Evolutionary conservation across 2,797 vertebrate species (phyloP).

Genomic region (Diceros bicornis): DNA sequence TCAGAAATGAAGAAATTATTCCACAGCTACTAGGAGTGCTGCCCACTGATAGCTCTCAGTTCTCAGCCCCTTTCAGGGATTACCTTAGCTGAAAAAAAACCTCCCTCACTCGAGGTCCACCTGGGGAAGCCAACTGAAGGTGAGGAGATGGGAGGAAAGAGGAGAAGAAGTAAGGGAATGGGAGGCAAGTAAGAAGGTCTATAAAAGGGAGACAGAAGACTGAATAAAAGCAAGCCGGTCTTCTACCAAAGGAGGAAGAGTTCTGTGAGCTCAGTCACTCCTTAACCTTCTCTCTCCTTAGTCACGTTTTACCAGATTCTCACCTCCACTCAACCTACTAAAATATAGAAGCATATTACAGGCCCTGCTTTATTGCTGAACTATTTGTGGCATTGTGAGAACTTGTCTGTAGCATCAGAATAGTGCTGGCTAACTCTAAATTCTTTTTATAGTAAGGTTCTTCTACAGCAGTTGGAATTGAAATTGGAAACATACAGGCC

Average conservation of each 20-base stretch:
- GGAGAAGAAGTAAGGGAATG: background rate
- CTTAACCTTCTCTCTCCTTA: background rate
- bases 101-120: background rate
- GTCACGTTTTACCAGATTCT: conserved; percentile 44
- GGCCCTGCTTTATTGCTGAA: conserved; percentile 32
- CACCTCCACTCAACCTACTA: background rate
- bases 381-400: conserved; percentile 57
- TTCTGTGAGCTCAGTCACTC: background rate
- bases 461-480: conserved; percentile 57
- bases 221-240: conserved; percentile 38
- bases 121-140: background rate
- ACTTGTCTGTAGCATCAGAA: conserved; percentile 48
- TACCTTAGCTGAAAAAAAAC: background rate
- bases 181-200: background rate
- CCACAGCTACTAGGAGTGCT: background rate
- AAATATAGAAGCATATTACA: background rate
- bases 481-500: conserved; percentile 45
- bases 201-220: conserved; percentile 22
- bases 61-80: conserved; percentile 15
- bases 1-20: conserved; percentile 39
- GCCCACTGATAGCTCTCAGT: background rate
- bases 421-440: conserved; percentile 42
- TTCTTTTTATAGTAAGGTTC: conserved; percentile 61
- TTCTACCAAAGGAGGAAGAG: conserved; percentile 16
- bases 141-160: background rate